These are phyloP conservation scores for Caenorhabditis becei DNA, from an alignment of 2,888 invertebrate species.

Conservation along the genomic window DNA sequence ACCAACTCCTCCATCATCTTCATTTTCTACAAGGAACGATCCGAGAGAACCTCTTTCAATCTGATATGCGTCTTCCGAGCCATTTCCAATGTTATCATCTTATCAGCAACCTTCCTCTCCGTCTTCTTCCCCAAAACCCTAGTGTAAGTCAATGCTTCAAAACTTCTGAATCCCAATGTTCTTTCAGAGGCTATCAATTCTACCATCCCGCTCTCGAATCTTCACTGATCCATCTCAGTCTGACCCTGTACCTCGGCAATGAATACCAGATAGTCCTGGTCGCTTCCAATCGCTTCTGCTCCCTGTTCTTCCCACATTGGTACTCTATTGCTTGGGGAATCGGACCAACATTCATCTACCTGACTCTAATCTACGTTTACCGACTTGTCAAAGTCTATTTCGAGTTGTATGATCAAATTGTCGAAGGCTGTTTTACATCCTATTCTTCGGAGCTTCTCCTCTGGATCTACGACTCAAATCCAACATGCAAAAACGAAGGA, in stretches of 20 bases:
- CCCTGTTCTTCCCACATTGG: constrained; percentile 23
- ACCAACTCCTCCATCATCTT: constrained; percentile 14
- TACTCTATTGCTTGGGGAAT: constrained; percentile 14
- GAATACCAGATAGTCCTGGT: constrained; percentile 31
- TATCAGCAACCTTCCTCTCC: constrained; percentile 4
- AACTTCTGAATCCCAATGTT: background rate
- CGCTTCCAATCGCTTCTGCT: constrained; percentile 30
- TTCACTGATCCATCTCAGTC: constrained; percentile 18
- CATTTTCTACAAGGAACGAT: constrained; percentile 26
- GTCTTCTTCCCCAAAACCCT: constrained; percentile 15
- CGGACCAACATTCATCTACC: constrained; percentile 1
- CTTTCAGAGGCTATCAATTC: constrained; percentile 15
- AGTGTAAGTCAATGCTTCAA: constrained; percentile 18
- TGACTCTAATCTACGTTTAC: constrained; percentile 3
- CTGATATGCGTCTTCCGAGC: constrained; percentile 41
- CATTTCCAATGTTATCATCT: constrained; percentile 10
- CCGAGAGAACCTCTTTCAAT: constrained; percentile 34
- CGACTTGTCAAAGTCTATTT: background rate
- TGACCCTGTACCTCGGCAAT: constrained; percentile 32
- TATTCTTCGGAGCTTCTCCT: constrained; percentile 9
- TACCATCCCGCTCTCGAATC: constrained; percentile 21
- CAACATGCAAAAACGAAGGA: constrained; percentile 12
- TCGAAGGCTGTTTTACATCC: constrained; percentile 5
- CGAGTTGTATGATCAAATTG: background rate
- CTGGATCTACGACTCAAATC: constrained; percentile 15